phyloP scores from a whole-genome alignment of 2,113 vertebrate genomes.

The Tupaia tana region DNA sequence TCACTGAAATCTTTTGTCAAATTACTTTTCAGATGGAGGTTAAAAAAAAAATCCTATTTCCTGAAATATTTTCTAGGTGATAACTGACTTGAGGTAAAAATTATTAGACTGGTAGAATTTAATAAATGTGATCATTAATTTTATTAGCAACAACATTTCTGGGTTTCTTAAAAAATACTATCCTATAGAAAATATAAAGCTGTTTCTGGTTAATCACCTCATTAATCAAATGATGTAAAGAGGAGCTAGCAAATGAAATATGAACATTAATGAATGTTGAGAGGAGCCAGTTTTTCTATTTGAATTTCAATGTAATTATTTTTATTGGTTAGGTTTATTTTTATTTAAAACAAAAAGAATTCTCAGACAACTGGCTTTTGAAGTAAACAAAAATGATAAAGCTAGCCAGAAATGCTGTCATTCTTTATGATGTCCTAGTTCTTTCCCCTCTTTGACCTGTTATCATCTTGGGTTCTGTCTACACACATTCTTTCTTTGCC shows the following conservation, averaged over 20 bases:
- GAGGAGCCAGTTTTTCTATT: not conserved
- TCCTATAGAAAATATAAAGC: slow-evolving; percentile 7
- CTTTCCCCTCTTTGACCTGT: not conserved
- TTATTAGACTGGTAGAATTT: not conserved
- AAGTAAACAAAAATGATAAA: not conserved
- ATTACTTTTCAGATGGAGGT: not conserved
- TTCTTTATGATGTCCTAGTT: not conserved
- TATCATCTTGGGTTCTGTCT: not conserved
- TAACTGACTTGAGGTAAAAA: not conserved
- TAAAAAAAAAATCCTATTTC: not conserved
- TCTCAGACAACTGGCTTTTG: not conserved
- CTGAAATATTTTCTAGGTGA: not conserved
- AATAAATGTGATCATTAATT: slow-evolving; percentile 31
- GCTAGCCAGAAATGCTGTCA: accelerated
- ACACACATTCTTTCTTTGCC: not conserved
- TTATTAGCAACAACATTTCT: slow-evolving; percentile 21
- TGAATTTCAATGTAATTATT: not conserved
- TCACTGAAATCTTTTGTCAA: not conserved
- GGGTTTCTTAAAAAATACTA: not conserved
- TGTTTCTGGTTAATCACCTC: slow-evolving; percentile 57
- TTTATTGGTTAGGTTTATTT: not conserved
- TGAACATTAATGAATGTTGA: slow-evolving; percentile 45
- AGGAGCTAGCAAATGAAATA: slow-evolving; percentile 16
- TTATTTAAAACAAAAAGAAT: not conserved
- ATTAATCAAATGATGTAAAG: slow-evolving; percentile 40